These are phyloP conservation scores for Tiphia femorata DNA, from an alignment of 2,888 invertebrate species.

Conservation along the genomic window DNA sequence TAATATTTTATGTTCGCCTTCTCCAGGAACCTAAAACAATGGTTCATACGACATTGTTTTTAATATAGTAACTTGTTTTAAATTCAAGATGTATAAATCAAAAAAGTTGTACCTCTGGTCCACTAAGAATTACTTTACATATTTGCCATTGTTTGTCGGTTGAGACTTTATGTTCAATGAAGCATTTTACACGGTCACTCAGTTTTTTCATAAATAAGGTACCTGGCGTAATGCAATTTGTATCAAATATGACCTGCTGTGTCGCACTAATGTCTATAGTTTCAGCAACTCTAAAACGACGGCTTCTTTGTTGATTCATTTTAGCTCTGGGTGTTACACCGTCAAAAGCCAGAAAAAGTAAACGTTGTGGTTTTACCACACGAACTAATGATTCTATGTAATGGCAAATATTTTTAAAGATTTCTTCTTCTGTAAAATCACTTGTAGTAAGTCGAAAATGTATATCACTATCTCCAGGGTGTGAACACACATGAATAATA, in stretches of 20 bases:
- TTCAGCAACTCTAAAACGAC: constrained; percentile 90
- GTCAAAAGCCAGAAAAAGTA: constrained; percentile 98
- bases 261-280: constrained; percentile 85
- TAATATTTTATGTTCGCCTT: constrained; percentile 99
- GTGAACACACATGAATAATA: constrained; percentile 96
- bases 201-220: constrained; percentile 93
- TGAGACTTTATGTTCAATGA: constrained; percentile 86
- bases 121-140: constrained; percentile 89
- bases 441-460: too few relatives aligned
- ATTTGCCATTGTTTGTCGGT: constrained; percentile 90
- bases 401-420: constrained; percentile 91
- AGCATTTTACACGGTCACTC: constrained; percentile 88
- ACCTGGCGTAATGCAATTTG: constrained; percentile 98
- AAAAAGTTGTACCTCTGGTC: constrained; percentile 81
- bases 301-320: constrained; percentile 97
- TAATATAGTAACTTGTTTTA: too few relatives aligned
- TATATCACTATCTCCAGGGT: constrained; percentile 94
- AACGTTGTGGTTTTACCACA: constrained; percentile 91
- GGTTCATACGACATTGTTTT: too few relatives aligned
- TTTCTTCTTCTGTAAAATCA: constrained; percentile 92
- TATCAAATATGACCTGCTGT: constrained; percentile 88
- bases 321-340: constrained; percentile 98
- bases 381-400: constrained; percentile 92
- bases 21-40: constrained; percentile 85
- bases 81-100: background rate